Percentiles rank a stretch among this genome's conserved stretches.
Evolutionary conservation across 2,888 invertebrate species (phyloP).

Genomic region (Lucinisca nassula): DNA sequence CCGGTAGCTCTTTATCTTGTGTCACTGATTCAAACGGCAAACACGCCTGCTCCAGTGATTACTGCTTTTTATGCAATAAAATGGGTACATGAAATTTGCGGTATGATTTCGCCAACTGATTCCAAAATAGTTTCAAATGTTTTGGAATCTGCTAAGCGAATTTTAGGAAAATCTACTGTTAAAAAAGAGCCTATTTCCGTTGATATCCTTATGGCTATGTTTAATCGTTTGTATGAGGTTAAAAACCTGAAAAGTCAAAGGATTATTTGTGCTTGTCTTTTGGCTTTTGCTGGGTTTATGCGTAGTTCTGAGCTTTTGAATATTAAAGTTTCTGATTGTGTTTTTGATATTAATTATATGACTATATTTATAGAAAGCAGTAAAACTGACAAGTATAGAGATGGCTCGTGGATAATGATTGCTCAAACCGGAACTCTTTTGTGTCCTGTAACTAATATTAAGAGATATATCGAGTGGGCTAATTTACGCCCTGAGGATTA

Average conservation of each 20-base stretch:
- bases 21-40: slow-evolving; percentile 37
- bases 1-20: slow-evolving; percentile 51
- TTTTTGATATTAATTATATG: slow-evolving; percentile 13
- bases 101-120: slow-evolving; percentile 45
- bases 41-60: slow-evolving; percentile 43
- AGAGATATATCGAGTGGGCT: slow-evolving; percentile 30
- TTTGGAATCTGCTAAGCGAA: slow-evolving; percentile 40
- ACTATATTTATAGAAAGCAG: slow-evolving; percentile 28
- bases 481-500: slow-evolving; percentile 2
- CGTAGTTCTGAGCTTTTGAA: slow-evolving; percentile 36
- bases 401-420: slow-evolving; percentile 14
- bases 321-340: slow-evolving; percentile 7
- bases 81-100: slow-evolving; percentile 47
- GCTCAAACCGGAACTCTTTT: slow-evolving; percentile 28
- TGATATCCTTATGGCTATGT: slow-evolving; percentile 13
- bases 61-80: slow-evolving; percentile 54
- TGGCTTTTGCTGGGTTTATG: slow-evolving; percentile 39
- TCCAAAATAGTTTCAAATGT: slow-evolving; percentile 32
- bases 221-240: slow-evolving; percentile 13
- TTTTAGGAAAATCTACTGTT: slow-evolving; percentile 16
- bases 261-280: slow-evolving; percentile 35
- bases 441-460: slow-evolving; percentile 39
- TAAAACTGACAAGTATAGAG: slow-evolving; percentile 43
- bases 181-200: slow-evolving; percentile 43
- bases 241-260: slow-evolving; percentile 32